These are phyloP conservation scores for Darevskia mixta DNA, from an alignment of 2,797 vertebrate genomes.

Conservation along the genomic window DNA sequence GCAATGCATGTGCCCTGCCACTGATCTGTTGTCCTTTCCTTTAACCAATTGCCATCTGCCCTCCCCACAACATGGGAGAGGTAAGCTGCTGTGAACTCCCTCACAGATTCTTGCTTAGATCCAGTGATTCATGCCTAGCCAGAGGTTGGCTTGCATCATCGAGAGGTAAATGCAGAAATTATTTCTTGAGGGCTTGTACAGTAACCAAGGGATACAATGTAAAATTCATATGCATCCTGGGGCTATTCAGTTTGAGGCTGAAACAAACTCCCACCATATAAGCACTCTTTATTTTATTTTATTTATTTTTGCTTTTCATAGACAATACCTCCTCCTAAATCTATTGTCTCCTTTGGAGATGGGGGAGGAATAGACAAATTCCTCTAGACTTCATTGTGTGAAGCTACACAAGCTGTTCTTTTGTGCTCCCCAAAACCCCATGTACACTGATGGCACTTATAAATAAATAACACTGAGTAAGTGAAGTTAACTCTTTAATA, in stretches of 20 bases:
- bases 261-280: background rate
- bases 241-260: background rate
- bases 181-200: background rate
- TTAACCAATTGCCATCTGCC: background rate
- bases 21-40: background rate
- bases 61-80: background rate
- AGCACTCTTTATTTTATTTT: background rate
- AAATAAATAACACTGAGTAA: too few species aligned
- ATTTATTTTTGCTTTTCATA: background rate
- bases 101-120: background rate
- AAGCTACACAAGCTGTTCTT: background rate
- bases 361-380: background rate
- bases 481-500: too few species aligned
- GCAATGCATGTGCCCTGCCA: background rate
- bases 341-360: background rate
- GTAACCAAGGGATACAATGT: background rate
- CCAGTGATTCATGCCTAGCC: too few species aligned
- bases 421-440: background rate
- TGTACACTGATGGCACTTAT: background rate
- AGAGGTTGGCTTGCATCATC: background rate
- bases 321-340: background rate
- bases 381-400: too few species aligned
- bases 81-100: background rate
- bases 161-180: background rate
- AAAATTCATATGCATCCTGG: background rate